Base-by-base conservation (phyloP, 2,888 invertebrate genomes). In the Pyrgus malvae region DNA sequence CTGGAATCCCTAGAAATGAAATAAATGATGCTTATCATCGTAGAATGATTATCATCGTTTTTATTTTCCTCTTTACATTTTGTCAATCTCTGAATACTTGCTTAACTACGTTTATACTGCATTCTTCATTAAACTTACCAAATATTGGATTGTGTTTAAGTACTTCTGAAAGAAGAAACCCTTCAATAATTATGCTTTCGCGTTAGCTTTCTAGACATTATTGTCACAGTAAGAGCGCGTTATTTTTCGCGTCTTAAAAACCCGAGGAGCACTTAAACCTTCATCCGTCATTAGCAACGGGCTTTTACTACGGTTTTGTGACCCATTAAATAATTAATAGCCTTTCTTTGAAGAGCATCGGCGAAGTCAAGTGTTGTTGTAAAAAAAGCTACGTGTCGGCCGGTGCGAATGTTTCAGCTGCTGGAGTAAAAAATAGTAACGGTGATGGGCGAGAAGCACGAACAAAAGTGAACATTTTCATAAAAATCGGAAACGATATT, bases 271-370 rank as follows among this genome's bases (percentile, higher is more conserved):
- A 69, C 77, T 74, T 70, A 67, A 68, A 82, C 82, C 83, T 69
- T 76, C 78, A 70, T 84, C 83, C 72, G 64, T 83, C 82, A 65
- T 72, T 80, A 68, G 27, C 46, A 19, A 46, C 37, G 5, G 27
- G 14, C 50, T 64, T 74, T 70, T 67, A 71, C 69, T 66, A 63
- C 64, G 59, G 58, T 74, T 74, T 74, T 70, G 72, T 72, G 59
- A 66, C 66, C 69, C 70, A 69, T 76, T 64, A 76, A 76, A 68
- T 68, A 64, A 78, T 78, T 76, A 76, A 78, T 78, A 66, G 68
- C 66, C 66, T 68, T 80, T 78, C 76, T 70, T 63, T 70, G 76
- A 76, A 79, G 50, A 45, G 23, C 42, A 42, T 31, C 50, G 42
- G 45, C 45, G 38, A 29, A 55, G 48, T 27, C 11, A n/a, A 40